phyloP scores from a whole-genome alignment of 2,113 vertebrate species.

The Scytalopus superciliaris region DNA sequence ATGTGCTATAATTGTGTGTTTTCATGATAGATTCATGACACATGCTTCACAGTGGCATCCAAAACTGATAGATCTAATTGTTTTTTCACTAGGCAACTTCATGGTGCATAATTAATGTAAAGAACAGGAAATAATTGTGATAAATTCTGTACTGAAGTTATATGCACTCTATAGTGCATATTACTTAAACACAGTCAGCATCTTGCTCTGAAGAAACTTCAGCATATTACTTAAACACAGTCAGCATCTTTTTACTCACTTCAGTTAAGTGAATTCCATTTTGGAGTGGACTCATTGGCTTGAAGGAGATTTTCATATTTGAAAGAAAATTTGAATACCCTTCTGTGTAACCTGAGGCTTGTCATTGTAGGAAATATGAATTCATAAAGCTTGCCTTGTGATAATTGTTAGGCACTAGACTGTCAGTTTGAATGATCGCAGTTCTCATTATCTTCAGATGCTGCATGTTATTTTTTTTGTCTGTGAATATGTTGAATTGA shows the following conservation, averaged over 20 bases:
- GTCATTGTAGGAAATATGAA: constrained; percentile 50
- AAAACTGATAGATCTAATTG: background rate
- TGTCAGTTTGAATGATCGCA: constrained; percentile 73
- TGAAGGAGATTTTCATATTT: constrained; percentile 17
- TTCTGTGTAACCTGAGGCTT: constrained; percentile 57
- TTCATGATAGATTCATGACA: background rate
- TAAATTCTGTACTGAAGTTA: background rate
- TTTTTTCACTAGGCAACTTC: background rate
- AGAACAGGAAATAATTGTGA: background rate
- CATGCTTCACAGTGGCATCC: background rate
- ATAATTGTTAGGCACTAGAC: constrained; percentile 63
- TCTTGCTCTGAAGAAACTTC: constrained; percentile 1
- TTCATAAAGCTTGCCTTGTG: constrained; percentile 57
- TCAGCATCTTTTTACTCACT: constrained; percentile 28
- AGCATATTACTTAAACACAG: background rate
- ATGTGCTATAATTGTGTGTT: background rate
- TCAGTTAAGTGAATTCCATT: background rate
- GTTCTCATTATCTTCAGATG: constrained; percentile 69
- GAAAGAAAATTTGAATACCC: constrained; percentile 19
- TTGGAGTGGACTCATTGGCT: constrained; percentile 17
- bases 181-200: background rate
- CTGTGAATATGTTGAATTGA: constrained; percentile 67
- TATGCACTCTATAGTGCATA: background rate
- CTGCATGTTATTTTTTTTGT: constrained; percentile 56
- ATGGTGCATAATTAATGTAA: background rate